Percentiles rank a stretch among this genome's conserved stretches.
Evolutionary conservation across 1,140 invertebrate genomes (phyloP).

Genomic region (Aphidius gifuensis): DNA sequence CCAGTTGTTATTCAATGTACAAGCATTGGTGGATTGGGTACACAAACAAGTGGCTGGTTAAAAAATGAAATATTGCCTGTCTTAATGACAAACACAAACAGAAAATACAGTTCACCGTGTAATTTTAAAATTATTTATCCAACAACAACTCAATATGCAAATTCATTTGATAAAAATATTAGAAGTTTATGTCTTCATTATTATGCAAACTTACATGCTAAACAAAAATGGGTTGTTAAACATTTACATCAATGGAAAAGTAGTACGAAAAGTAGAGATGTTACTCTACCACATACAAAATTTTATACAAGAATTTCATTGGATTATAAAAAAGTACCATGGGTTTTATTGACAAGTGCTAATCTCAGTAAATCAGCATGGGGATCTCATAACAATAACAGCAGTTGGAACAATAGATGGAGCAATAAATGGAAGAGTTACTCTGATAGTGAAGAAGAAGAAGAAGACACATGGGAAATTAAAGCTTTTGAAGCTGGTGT

Average conservation of each 20-base stretch:
- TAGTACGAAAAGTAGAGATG: constrained; percentile 61
- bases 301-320: constrained; percentile 77
- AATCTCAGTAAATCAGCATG: constrained; percentile 97
- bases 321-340: constrained; percentile 64
- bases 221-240: constrained; percentile 77
- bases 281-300: constrained; percentile 93
- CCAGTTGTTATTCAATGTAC: constrained; percentile 82
- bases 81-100: constrained; percentile 55
- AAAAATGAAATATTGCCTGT: constrained; percentile 63
- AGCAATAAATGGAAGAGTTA: constrained; percentile 31
- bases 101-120: constrained; percentile 45
- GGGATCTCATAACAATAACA: constrained; percentile 56
- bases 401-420: constrained; percentile 25
- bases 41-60: constrained; percentile 69
- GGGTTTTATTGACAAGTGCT: constrained; percentile 86
- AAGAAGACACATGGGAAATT: constrained; percentile 42
- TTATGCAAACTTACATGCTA: constrained; percentile 70
- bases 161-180: constrained; percentile 77
- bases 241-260: constrained; percentile 71
- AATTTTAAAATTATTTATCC: constrained; percentile 67
- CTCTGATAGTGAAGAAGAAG: no score
- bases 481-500: constrained; percentile 89
- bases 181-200: constrained; percentile 92
- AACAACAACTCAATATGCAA: constrained; percentile 72
- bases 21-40: constrained; percentile 83